Evolutionary conservation across 2,113 vertebrate genomes (phyloP).

Genomic region (Triplophysa siluroides): DNA sequence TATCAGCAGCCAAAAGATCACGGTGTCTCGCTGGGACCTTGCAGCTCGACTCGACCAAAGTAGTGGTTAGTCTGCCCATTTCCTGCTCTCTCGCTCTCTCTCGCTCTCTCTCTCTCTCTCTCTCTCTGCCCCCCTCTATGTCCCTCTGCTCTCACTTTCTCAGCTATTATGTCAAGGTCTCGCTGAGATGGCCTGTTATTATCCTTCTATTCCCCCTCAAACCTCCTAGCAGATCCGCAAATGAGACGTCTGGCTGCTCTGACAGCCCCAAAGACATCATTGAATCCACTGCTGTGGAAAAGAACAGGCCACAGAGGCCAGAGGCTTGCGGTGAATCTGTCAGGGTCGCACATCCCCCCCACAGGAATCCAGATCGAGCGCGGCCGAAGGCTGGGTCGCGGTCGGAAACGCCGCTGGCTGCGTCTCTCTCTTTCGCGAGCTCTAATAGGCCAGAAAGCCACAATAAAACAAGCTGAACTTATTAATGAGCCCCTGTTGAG

Average conservation of each 20-base stretch:
- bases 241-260: slow-evolving; percentile 44
- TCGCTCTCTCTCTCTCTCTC: slow-evolving; percentile 1
- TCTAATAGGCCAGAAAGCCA: slow-evolving; percentile 42
- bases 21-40: neutral
- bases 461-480: slow-evolving; percentile 21
- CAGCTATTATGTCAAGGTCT: slow-evolving; percentile 32
- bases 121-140: no score
- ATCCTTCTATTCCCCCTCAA: slow-evolving; percentile 25
- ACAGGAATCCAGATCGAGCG: slow-evolving; percentile 8
- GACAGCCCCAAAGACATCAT: slow-evolving; percentile 1
- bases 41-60: neutral
- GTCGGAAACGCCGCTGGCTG: neutral
- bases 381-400: slow-evolving; percentile 3
- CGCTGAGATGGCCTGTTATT: slow-evolving; percentile 45
- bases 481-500: slow-evolving; percentile 34
- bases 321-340: slow-evolving; percentile 30
- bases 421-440: slow-evolving; percentile 12
- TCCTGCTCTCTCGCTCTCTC: neutral
- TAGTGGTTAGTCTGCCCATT: slow-evolving; percentile 35
- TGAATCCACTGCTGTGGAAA: neutral
- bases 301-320: slow-evolving; percentile 13
- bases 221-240: slow-evolving; percentile 19
- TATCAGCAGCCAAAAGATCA: slow-evolving; percentile 1
- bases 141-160: neutral
- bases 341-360: slow-evolving; percentile 29